Evolutionary conservation across 37 sponge, comb jelly and placozoan species (phyloP).

Genomic region (Oopsacas minuta): DNA sequence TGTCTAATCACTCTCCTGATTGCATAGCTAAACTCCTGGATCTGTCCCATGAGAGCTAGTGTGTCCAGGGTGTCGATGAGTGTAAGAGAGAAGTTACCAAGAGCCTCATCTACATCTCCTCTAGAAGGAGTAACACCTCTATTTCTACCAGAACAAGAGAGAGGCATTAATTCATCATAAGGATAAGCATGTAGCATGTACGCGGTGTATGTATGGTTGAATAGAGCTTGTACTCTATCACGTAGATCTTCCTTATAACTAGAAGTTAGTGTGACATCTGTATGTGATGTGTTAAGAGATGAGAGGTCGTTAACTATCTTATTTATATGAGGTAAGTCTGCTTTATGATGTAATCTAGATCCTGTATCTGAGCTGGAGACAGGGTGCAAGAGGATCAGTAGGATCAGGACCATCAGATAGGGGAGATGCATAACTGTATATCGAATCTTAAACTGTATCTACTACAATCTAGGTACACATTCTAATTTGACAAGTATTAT

Average conservation of each 20-base stretch:
- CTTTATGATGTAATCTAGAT: background rate
- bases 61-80: constrained; percentile 89
- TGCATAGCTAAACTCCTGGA: constrained; percentile 69
- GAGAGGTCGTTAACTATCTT: background rate
- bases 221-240: constrained; percentile 42
- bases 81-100: constrained; percentile 86
- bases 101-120: constrained; percentile 88
- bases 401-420: background rate
- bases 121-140: constrained; percentile 58
- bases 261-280: background rate
- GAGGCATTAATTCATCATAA: constrained; percentile 94
- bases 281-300: background rate
- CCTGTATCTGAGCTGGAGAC: background rate
- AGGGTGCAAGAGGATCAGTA: background rate
- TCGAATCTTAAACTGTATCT: too few relatives aligned
- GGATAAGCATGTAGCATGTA: constrained; percentile 83
- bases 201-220: constrained; percentile 55
- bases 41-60: constrained; percentile 70
- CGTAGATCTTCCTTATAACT: background rate
- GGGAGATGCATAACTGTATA: background rate
- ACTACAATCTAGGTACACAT: background rate
- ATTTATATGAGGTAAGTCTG: background rate
- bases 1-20: constrained; percentile 46
- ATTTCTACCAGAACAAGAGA: constrained; percentile 75
- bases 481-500: background rate